Percentiles rank a stretch among this genome's conserved stretches.
Evolutionary conservation across 64 coral and sea anemone species (phyloP).

Genomic region (Montipora foliosa): DNA sequence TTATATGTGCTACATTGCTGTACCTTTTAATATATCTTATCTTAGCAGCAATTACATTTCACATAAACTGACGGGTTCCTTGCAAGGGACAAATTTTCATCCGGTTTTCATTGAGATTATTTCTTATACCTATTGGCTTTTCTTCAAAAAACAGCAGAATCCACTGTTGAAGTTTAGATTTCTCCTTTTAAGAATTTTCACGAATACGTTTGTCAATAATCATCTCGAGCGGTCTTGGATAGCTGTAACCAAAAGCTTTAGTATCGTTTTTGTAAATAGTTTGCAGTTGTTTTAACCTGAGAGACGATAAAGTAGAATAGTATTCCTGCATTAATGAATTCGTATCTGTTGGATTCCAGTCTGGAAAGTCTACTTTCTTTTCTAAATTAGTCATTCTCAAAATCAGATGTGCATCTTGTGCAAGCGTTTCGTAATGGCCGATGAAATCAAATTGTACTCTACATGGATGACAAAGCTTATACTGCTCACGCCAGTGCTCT

Average conservation of each 20-base stretch:
- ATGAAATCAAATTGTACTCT: constrained; percentile 61
- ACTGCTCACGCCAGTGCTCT: constrained; percentile 69
- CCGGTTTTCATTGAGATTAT: too few species aligned
- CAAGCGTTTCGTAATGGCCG: constrained; percentile 73
- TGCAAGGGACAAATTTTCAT: too few species aligned
- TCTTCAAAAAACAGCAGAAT: too few species aligned
- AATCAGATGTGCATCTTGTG: constrained; percentile 45
- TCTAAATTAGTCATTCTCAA: constrained; percentile 61
- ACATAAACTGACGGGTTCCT: too few species aligned
- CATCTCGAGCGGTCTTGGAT: constrained; percentile 26
- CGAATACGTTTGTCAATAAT: constrained; percentile 12
- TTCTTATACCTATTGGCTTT: too few species aligned
- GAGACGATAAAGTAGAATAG: constrained; percentile 46
- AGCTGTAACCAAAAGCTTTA: constrained; percentile 62
- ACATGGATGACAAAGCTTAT: constrained; percentile 72
- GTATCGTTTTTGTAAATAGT: constrained; percentile 58
- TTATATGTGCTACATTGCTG: too few species aligned
- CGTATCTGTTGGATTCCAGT: constrained; percentile 65
- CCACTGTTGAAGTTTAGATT: too few species aligned
- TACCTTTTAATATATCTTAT: too few species aligned
- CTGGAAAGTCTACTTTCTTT: constrained; percentile 59
- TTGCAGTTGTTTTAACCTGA: constrained; percentile 51
- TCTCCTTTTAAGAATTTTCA: too few species aligned
- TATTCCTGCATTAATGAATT: constrained; percentile 31
- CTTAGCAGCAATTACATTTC: too few species aligned